Evolutionary conservation across 2,797 vertebrate genomes (phyloP), one percentile per base, ranked within the genome.

Genomic region (Cottoperca gobio): DNA sequence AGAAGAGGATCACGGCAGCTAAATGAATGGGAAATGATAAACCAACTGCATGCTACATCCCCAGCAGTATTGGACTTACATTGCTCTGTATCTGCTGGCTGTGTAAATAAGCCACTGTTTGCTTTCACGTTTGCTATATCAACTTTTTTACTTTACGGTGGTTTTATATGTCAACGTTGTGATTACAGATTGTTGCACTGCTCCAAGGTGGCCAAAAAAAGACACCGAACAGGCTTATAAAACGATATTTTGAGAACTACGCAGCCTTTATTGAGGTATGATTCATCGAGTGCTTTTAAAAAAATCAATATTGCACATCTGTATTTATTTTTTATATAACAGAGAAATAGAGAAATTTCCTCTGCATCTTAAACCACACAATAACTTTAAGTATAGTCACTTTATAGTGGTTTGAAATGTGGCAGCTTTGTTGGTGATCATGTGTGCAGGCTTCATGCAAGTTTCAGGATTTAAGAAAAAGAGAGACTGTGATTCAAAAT

Each of bases 401-500:
- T 24, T 35, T n/a, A n/a, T n/a, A n/a, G n/a, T n/a, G n/a, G 19
- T 26, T 60, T 70, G 6, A 35, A 54, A 60, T 21, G 14, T 68
- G 55, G 21, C 21, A 21, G 48, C 64, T 21, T 24, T 57, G 40
- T 45, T 58, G 28, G 11, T 23, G 21, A 40, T 67, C 14, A 16
- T 31, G 13, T 59, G 43, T 45, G 63, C 23, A 40, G 24, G 17
- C 33, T 35, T 59, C 24, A 24, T 10, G 10, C 1, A 13, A 57
- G 42, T 37, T 50, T 12, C 13, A 45, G 48, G 33, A 63, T 53
- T 64, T 50, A 17, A 73, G 54, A 54, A 67, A 42, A 40, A 3
- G 37, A 54, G 46, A 33, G 4, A 81, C 48, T 57, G 6, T 23
- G 26, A 61, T 37, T 63, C 6, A 28, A 28, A 55, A 76, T 60